These are phyloP conservation scores for Lateolabrax maculatus DNA, from an alignment of 2,797 vertebrate genomes.

Conservation along the genomic window DNA sequence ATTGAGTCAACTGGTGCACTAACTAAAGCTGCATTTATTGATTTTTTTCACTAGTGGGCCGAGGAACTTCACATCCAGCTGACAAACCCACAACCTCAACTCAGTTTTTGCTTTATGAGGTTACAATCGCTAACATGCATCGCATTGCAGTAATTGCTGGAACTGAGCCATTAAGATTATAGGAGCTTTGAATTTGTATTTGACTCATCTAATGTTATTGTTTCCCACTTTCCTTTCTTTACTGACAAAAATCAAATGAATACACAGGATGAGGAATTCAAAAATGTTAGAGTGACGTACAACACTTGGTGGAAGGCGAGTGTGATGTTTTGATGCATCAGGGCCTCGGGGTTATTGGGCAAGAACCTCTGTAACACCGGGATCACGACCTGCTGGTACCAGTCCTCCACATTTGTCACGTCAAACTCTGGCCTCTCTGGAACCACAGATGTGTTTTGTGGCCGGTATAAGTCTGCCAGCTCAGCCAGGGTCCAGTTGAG, in stretches of 20 bases:
- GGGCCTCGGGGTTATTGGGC: background rate
- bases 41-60: background rate
- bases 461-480: slow-evolving; percentile 75
- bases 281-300: slow-evolving; percentile 69
- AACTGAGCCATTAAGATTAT: background rate
- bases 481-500: slow-evolving; percentile 85
- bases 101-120: background rate
- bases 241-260: background rate
- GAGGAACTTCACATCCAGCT: background rate
- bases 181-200: background rate
- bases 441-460: background rate
- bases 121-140: background rate
- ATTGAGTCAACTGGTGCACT: background rate
- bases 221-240: background rate
- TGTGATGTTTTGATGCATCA: slow-evolving; percentile 69
- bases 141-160: background rate
- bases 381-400: slow-evolving; percentile 80
- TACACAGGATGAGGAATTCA: background rate
- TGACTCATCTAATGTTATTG: background rate
- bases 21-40: background rate
- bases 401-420: slow-evolving; percentile 73
- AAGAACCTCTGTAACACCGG: slow-evolving; percentile 78
- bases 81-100: background rate
- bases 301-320: slow-evolving; percentile 82
- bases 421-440: slow-evolving; percentile 58